Percentiles rank a stretch among this genome's conserved stretches.
Conservation (phyloP, 2,888 invertebrate genomes). For the Balanococcus diminutus region DNA sequence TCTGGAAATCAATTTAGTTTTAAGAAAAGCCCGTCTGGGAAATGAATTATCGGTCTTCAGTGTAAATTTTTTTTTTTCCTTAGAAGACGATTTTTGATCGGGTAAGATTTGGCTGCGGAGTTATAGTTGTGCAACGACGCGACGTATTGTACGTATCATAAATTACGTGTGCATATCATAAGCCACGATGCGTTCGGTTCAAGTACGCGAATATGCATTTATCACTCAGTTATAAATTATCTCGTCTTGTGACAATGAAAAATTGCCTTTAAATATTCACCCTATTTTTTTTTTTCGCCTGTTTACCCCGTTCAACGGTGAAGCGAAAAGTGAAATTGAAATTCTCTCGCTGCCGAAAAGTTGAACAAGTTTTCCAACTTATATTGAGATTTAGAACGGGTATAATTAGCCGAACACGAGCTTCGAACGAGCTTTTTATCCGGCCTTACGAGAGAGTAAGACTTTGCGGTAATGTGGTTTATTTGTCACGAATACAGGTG, state of each 20-base stretch:
- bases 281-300: conserved; percentile 11
- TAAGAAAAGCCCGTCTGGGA: background rate
- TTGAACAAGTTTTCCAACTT: background rate
- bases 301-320: background rate
- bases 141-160: background rate
- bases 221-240: conserved; percentile 46
- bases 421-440: background rate
- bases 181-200: conserved; percentile 22
- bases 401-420: background rate
- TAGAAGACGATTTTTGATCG: background rate
- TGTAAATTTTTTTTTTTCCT: background rate
- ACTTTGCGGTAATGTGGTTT: background rate
- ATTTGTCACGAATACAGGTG: background rate
- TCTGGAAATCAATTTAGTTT: background rate
- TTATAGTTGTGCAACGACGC: background rate
- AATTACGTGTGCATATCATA: conserved; percentile 21
- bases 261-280: conserved; percentile 49
- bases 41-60: background rate
- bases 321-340: background rate
- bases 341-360: background rate
- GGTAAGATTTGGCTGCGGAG: background rate
- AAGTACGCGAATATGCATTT: conserved; percentile 47
- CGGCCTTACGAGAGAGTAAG: too few species aligned
- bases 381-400: background rate
- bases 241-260: conserved; percentile 48